Conservation (phyloP, 1,140 invertebrate species). For the Neotoxoptera formosana region DNA sequence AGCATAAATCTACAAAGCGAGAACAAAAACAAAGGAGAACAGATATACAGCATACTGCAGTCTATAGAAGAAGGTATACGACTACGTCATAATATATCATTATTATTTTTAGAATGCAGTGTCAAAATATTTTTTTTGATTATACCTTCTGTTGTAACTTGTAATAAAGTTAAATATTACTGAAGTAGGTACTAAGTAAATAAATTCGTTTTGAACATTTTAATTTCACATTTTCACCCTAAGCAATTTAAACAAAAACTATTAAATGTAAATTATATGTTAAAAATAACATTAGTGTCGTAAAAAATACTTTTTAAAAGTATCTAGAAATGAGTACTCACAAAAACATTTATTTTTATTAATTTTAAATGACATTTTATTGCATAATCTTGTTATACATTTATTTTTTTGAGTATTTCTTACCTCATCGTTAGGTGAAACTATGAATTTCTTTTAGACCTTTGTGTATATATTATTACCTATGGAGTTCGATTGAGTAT, state of each 20-base stretch:
- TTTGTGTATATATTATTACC: neutral
- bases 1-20: neutral
- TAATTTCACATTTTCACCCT: too few species aligned
- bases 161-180: too few species aligned
- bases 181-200: too few species aligned
- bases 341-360: too few species aligned
- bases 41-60: neutral
- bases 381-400: neutral
- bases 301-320: neutral
- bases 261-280: neutral
- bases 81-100: too few species aligned
- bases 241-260: neutral
- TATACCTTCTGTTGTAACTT: too few species aligned
- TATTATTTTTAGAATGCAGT: too few species aligned
- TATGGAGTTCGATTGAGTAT: neutral
- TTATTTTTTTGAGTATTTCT: neutral
- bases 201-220: too few species aligned
- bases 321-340: too few species aligned
- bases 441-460: neutral
- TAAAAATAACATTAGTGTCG: neutral
- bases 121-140: too few species aligned
- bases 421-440: neutral
- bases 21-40: neutral
- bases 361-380: too few species aligned
- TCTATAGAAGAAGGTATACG: too few species aligned